Conservation (phyloP, 2,888 invertebrate genomes). For the Agelastica alni region DNA sequence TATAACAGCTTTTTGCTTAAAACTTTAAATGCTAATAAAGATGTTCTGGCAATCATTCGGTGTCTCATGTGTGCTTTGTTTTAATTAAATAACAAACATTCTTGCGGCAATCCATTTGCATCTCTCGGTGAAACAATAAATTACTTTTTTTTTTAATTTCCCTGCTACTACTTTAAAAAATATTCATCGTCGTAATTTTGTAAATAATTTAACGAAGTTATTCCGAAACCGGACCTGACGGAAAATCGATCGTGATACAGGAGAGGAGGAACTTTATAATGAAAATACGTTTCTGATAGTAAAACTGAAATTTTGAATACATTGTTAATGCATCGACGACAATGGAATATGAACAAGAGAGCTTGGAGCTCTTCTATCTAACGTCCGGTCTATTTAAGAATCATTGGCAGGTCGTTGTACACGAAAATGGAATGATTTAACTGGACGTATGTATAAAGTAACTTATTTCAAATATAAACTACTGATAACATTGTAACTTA, state of each 20-base stretch:
- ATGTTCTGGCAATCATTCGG: no score
- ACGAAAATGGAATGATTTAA: neutral
- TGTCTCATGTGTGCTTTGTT: no score
- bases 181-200: neutral
- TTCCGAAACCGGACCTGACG: constrained; percentile 9
- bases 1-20: no score
- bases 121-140: no score
- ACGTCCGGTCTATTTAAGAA: constrained; percentile 12
- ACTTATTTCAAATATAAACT: no score
- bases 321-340: constrained; percentile 12
- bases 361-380: constrained; percentile 5
- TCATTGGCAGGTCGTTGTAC: neutral
- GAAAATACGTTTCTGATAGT: constrained; percentile 20
- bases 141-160: no score
- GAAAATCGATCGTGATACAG: constrained; percentile 13
- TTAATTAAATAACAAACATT: neutral
- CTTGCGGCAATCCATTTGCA: neutral
- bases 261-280: constrained; percentile 13
- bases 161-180: no score
- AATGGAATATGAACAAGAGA: constrained; percentile 19
- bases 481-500: no score
- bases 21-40: no score
- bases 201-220: constrained; percentile 10
- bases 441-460: no score
- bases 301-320: constrained; percentile 12